Base-by-base conservation (phyloP, 2,113 vertebrate species). In the Elanus axillaris region DNA sequence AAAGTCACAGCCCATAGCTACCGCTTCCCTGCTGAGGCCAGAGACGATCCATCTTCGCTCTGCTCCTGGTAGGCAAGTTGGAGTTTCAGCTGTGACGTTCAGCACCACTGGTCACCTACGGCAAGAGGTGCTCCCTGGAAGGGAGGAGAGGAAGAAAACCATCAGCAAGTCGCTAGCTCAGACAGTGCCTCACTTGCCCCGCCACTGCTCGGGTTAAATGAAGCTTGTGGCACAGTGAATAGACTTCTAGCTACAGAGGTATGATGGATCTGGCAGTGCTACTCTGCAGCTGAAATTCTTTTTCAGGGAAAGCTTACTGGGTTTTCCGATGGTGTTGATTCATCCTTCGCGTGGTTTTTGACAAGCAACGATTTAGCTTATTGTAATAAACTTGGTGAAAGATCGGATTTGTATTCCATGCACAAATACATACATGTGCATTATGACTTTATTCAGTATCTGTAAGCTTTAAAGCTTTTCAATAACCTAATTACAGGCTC, bases 41-140 rank as follows among this genome's bases (percentile, higher is more conserved):
- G n/a, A 34, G 38, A 27, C 16, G 38, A 93, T 96, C 73, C 76
- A 77, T 94, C 91, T 78, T 95, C 45, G 9, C 47, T 71, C 55
- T 17, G 59, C 56, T 80, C 18, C 73, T 72, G 56, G 43, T 34
- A 31, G 29, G 68, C 23, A 56, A 38, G 18, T 8, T 6, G 56
- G 26, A 52, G 47, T 27, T 81, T 87, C 77, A 78, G 47, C 80
- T 25, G 60, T 20, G 91, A 63, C 0, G 10, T 85, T 94, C 89
- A 64, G 73, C 91, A 81, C 59, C 32, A 21, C 38, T 19, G 7
- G 45, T 45, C 88, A 66, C 4, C 75, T 34, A 7, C 1, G 0
- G 71, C 53, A 38, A 17, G 17, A 80, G 1, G 13, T 21, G 48
- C 27, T 67, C 55, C 53, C 50, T 59, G 68, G 58, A 58, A 91